Evolutionary conservation across 2,888 invertebrate genomes (phyloP).

Genomic region (Cryptocephalus primarius): DNA sequence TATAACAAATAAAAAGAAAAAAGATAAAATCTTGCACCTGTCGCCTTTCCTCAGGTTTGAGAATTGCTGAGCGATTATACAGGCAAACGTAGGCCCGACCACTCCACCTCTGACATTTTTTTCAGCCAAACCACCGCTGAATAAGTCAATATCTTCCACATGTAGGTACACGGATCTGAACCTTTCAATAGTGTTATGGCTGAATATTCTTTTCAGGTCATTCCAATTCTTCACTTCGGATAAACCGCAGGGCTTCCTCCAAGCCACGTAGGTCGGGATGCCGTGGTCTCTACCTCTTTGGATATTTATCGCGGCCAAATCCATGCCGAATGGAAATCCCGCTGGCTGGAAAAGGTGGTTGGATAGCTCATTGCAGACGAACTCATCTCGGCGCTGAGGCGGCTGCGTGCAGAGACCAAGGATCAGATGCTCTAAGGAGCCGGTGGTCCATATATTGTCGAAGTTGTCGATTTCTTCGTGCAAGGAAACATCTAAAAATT

Average conservation of each 20-base stretch:
- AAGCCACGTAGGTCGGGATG: slow-evolving; percentile 65
- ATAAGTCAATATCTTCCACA: slow-evolving; percentile 76
- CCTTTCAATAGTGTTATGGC: slow-evolving; percentile 49
- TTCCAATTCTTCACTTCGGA: slow-evolving; percentile 54
- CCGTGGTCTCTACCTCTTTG: slow-evolving; percentile 84
- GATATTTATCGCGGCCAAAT: slow-evolving; percentile 78
- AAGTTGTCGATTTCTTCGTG: slow-evolving; percentile 66
- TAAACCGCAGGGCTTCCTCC: slow-evolving; percentile 71
- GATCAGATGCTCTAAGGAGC: slow-evolving; percentile 68
- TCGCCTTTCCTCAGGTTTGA: slow-evolving; percentile 66
- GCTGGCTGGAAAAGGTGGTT: slow-evolving; percentile 73
- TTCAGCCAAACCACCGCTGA: slow-evolving; percentile 74
- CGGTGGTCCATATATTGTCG: slow-evolving; percentile 61
- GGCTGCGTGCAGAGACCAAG: slow-evolving; percentile 69
- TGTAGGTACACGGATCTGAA: slow-evolving; percentile 46
- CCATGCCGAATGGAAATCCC: slow-evolving; percentile 66
- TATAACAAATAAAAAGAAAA: neutral
- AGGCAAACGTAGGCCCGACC: slow-evolving; percentile 80
- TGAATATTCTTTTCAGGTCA: slow-evolving; percentile 56
- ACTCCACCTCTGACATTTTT: slow-evolving; percentile 67
- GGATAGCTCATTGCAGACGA: slow-evolving; percentile 68
- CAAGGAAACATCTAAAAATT: slow-evolving; percentile 57
- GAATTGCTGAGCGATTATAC: slow-evolving; percentile 81
- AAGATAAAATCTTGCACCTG: slow-evolving; percentile 19
- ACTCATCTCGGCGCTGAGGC: slow-evolving; percentile 70